These are phyloP conservation scores for Hartigia nigra DNA, from an alignment of 2,888 invertebrate species.

Conservation along the genomic window DNA sequence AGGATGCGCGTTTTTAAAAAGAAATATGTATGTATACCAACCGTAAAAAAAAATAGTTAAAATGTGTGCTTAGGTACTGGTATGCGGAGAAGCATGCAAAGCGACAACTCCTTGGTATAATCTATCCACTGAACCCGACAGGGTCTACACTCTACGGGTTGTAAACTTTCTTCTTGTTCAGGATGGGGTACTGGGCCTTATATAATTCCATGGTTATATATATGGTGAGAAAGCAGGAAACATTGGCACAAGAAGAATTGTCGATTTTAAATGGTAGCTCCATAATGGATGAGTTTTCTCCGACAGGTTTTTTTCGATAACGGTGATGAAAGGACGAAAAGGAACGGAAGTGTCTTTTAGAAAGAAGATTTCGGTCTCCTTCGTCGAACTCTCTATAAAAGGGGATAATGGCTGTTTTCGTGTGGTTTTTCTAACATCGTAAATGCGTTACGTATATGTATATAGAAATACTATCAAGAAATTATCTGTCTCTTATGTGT, in stretches of 20 bases:
- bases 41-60: constrained; percentile 33
- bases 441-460: background rate
- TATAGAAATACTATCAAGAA: background rate
- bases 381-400: background rate
- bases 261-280: background rate
- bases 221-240: background rate
- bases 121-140: background rate
- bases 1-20: background rate
- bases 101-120: background rate
- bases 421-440: background rate
- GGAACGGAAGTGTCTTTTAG: background rate
- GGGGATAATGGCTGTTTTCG: background rate
- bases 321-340: background rate
- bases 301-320: background rate
- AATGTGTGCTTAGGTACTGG: constrained; percentile 38
- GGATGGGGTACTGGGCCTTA: background rate
- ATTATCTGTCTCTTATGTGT: background rate
- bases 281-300: background rate
- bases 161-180: background rate
- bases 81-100: constrained; percentile 35
- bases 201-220: background rate
- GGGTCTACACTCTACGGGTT: background rate
- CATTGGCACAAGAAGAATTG: background rate
- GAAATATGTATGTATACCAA: constrained; percentile 17
- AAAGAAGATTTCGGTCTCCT: background rate